Evolutionary conservation across 2,797 vertebrate genomes (phyloP).

Genomic region (Pangasius macronema): DNA sequence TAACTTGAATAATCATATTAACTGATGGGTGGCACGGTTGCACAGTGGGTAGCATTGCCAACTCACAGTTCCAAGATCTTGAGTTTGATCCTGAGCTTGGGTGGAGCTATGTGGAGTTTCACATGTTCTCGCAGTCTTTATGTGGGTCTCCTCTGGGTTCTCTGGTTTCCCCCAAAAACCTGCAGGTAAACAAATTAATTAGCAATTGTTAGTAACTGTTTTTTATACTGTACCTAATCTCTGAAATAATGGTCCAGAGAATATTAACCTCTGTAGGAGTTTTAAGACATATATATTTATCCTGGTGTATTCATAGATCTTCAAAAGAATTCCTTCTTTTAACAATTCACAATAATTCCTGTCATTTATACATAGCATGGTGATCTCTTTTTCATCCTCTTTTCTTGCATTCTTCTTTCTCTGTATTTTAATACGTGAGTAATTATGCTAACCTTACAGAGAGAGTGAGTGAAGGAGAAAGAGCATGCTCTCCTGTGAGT

Average conservation of each 20-base stretch:
- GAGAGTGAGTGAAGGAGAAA: neutral
- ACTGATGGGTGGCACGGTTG: neutral
- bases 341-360: slow-evolving; percentile 15
- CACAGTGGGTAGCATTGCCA: neutral
- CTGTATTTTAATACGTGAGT: slow-evolving; percentile 14
- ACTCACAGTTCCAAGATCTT: neutral
- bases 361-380: neutral
- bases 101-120: neutral
- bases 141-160: neutral
- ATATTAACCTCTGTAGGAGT: neutral
- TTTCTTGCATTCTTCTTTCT: slow-evolving; percentile 13
- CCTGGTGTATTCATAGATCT: neutral
- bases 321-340: neutral
- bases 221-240: neutral
- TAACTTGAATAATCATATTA: neutral
- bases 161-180: neutral
- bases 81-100: neutral
- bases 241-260: neutral
- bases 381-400: neutral
- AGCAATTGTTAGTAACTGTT: neutral
- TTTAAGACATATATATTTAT: neutral
- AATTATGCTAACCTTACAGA: slow-evolving; percentile 16
- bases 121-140: neutral
- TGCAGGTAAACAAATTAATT: neutral
- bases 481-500: slow-evolving; percentile 7